Base-by-base conservation (phyloP, 2,888 invertebrate genomes). In the Sphaerophoria taeniata region DNA sequence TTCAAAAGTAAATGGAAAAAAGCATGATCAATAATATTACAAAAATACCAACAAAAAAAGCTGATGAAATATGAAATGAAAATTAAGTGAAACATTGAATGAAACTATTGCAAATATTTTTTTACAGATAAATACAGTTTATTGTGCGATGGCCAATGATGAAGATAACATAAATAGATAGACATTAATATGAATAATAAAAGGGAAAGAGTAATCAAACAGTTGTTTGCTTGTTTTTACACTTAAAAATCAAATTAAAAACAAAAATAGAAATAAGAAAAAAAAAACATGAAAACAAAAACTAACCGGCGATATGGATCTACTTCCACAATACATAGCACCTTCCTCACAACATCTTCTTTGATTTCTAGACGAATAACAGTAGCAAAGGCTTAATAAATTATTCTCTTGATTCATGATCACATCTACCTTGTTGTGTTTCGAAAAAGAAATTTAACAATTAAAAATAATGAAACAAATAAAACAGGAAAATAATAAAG, bases 291-390 rank as follows among this genome's bases (percentile, higher is more conserved):
- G 72, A 79, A 60, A 82, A 77, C 78, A 76, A 83, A 83, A 89
- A 90, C 90, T 90, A 89, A 90, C 90, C 90, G 88, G 88, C 87
- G 89, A 89, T 78, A 89, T 88, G 85, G 88, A 89, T 89, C 88
- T 89, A 87, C 88, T 87, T 82, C 88, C 88, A 88, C 77, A 87
- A 87, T 83, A 87, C 79, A 84, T 87, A 63, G 81, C 86, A 87
- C 86, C 87, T 78, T 87, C 88, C 87, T 86, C 87, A 87, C 83
- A 87, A 87, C 78, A 87, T 81, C 79, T 82, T 77, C 80, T 84
- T 79, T 78, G 79, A 84, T 85, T 86, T 87, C 72, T 82, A 87
- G 87, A 79, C 74, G 88, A 85, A 87, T 87, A 88, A 88, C 87
- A 88, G 82, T 88, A 87, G 78, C 88, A 89, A 79, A 88, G 87